phyloP scores from a whole-genome alignment of 2,797 vertebrate genomes.

The Siniperca obscura region DNA sequence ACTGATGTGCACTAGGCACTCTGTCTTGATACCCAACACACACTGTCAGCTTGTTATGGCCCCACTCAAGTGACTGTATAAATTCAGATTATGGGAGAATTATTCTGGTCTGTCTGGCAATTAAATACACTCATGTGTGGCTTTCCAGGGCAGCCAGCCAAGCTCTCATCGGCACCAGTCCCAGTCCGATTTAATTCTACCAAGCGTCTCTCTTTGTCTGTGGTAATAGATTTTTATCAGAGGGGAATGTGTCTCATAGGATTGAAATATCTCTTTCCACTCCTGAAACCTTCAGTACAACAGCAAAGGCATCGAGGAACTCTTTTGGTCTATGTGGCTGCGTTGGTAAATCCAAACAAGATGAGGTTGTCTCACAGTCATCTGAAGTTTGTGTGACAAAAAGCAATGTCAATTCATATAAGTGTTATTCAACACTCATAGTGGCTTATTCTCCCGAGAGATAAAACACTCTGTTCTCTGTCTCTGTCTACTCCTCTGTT shows the following conservation, averaged over 20 bases:
- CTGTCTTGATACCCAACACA: constrained; percentile 73
- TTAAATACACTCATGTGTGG: constrained; percentile 92
- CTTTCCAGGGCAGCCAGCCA: constrained; percentile 91
- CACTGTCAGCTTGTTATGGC: constrained; percentile 77
- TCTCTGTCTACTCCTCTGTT: constrained; percentile 33
- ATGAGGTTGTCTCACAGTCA: constrained; percentile 55
- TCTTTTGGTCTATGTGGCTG: constrained; percentile 54
- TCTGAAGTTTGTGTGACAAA: constrained; percentile 60
- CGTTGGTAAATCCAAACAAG: constrained; percentile 69
- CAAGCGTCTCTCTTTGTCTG: constrained; percentile 86
- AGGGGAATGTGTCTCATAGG: constrained; percentile 83
- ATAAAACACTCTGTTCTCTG: constrained; percentile 40
- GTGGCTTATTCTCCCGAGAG: constrained; percentile 45
- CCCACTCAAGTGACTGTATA: constrained; percentile 79
- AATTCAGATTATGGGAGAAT: constrained; percentile 89
- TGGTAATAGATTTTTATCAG: constrained; percentile 86
- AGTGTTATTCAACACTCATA: constrained; percentile 61
- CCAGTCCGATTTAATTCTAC: constrained; percentile 89
- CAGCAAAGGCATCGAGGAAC: constrained; percentile 49
- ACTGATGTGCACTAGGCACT: constrained; percentile 68
- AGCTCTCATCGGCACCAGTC: constrained; percentile 89
- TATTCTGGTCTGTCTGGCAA: constrained; percentile 92
- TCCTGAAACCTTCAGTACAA: constrained; percentile 55
- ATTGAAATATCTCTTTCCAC: constrained; percentile 75
- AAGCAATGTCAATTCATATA: constrained; percentile 53